Evolutionary conservation across 2,797 vertebrate genomes (phyloP).

Genomic region (Cheirogaleus major): DNA sequence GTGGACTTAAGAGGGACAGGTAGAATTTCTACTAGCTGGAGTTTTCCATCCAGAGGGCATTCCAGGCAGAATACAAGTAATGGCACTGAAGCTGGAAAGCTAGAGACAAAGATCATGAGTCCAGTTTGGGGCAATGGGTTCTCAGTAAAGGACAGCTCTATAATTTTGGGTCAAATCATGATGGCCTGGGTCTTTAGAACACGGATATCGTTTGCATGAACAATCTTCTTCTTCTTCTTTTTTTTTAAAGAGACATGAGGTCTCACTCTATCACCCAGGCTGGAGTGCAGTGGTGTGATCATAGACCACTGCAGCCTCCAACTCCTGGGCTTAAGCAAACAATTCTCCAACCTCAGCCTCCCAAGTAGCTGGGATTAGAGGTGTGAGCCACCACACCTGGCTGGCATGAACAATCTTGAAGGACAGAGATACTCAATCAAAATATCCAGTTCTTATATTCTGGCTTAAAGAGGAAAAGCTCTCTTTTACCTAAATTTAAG

Average conservation of each 20-base stretch:
- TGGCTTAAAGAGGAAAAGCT: not conserved
- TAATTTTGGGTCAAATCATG: not conserved
- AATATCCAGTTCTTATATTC: not conserved
- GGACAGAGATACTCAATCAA: not conserved
- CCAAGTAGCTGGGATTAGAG: not conserved
- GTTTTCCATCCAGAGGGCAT: not conserved
- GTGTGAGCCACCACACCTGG: not conserved
- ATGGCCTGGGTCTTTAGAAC: not conserved
- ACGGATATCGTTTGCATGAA: accelerated
- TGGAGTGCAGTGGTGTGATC: not conserved
- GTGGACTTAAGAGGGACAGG: not conserved
- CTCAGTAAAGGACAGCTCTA: not conserved
- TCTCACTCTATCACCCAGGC: not conserved
- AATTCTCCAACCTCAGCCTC: not conserved
- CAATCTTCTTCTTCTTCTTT: not conserved
- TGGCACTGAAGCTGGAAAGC: not conserved
- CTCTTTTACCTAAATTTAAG: not conserved
- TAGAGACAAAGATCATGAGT: not conserved
- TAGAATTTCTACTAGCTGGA: not conserved
- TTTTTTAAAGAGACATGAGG: not conserved
- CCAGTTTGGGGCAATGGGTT: not conserved
- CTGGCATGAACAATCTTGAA: not conserved
- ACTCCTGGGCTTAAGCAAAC: not conserved
- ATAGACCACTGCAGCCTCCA: not conserved
- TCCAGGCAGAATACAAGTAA: not conserved